phyloP scores from a whole-genome alignment of 2,888 invertebrate species.

The Lagria hirta region DNA sequence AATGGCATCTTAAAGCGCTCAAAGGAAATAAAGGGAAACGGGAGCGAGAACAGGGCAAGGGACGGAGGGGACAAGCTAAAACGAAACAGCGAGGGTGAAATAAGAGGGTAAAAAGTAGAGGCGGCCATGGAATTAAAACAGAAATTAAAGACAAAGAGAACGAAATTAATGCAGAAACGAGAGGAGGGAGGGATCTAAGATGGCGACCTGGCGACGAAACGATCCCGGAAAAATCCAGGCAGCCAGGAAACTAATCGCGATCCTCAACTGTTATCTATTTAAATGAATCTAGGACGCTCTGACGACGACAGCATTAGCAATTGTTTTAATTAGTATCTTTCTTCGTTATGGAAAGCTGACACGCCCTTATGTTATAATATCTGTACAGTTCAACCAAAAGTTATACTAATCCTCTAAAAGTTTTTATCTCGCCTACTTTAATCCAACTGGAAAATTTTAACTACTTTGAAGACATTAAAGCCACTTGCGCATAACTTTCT shows the following conservation, averaged over 20 bases:
- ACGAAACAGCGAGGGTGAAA: slow-evolving; percentile 47
- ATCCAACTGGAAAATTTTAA: slow-evolving; percentile 16
- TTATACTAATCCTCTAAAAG: slow-evolving; percentile 36
- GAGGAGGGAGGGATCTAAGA: slow-evolving; percentile 45
- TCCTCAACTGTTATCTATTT: slow-evolving; percentile 1
- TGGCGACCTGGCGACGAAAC: slow-evolving; percentile 34
- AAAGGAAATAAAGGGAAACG: slow-evolving; percentile 12
- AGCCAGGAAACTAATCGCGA: background rate
- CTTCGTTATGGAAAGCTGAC: slow-evolving; percentile 40
- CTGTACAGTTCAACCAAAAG: slow-evolving; percentile 37
- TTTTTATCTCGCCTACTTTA: slow-evolving; percentile 34
- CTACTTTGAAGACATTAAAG: slow-evolving; percentile 13
- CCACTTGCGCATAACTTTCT: slow-evolving; percentile 11
- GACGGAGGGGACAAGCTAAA: slow-evolving; percentile 4
- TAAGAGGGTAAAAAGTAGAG: slow-evolving; percentile 55
- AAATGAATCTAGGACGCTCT: slow-evolving; percentile 2
- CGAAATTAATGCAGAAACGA: slow-evolving; percentile 51
- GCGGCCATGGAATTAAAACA: slow-evolving; percentile 54
- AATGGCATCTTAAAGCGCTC: slow-evolving; percentile 22
- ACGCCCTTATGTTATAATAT: slow-evolving; percentile 36
- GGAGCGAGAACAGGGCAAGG: slow-evolving; percentile 4
- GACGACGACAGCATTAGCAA: slow-evolving; percentile 31
- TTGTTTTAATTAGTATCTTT: slow-evolving; percentile 44
- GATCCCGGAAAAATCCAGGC: slow-evolving; percentile 10
- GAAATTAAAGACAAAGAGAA: slow-evolving; percentile 56